phyloP scores from a whole-genome alignment of 2,888 invertebrate species.

The Synanthedon tipuliformis region DNA sequence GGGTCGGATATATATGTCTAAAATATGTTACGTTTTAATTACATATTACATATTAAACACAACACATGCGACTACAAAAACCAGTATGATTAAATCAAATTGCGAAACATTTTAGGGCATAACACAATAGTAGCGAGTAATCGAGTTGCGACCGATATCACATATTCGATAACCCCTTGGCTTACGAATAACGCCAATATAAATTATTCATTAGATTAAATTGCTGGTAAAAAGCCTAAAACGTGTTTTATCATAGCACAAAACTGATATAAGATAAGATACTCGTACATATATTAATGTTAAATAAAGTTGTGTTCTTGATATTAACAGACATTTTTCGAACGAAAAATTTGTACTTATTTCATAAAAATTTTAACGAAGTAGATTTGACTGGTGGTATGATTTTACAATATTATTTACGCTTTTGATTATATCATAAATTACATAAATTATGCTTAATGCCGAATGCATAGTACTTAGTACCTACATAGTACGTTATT shows the following conservation, averaged over 20 bases:
- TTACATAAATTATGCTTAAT: no score
- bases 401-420: no score
- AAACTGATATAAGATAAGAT: slow-evolving; percentile 11
- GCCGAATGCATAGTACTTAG: no score
- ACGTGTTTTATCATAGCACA: slow-evolving; percentile 24
- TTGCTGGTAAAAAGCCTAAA: slow-evolving; percentile 21
- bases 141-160: slow-evolving; percentile 14
- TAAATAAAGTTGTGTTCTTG: background rate
- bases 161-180: slow-evolving; percentile 21
- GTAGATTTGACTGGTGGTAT: no score
- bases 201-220: slow-evolving; percentile 35
- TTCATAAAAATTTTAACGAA: background rate
- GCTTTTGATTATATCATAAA: no score
- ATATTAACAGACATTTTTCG: background rate
- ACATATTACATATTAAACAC: no score
- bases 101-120: slow-evolving; percentile 45
- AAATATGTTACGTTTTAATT: no score
- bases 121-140: slow-evolving; percentile 35
- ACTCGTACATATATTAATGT: background rate
- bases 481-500: no score
- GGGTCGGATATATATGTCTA: no score
- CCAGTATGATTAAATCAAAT: background rate
- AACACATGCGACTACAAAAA: background rate
- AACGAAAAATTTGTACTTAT: background rate
- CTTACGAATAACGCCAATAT: slow-evolving; percentile 17